Base-by-base conservation (phyloP, 2,113 vertebrate genomes). In the Brachionichthys hirsutus region DNA sequence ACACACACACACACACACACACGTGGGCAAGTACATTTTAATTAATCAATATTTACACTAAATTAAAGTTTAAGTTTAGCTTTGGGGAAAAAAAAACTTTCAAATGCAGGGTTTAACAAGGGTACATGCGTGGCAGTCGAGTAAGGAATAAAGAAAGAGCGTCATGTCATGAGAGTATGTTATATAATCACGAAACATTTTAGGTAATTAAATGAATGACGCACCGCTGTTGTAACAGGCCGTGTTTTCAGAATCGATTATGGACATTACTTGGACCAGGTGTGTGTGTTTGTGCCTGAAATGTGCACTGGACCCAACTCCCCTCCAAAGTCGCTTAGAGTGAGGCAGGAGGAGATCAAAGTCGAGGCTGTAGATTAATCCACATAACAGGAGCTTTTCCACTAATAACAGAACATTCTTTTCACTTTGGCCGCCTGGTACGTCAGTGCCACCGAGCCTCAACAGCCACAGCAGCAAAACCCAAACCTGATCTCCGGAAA, bases 361-460 rank as follows among this genome's bases (percentile, higher is more conserved):
- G 87, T 80, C 66, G 57, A 81, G 85, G 80, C 85, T 78, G 78
- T 70, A 78, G 81, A 87, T 87, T 86, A 87, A 86, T 85, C 83
- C 85, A 71, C 80, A 82, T 83, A 81, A 82, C 67, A 78, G 68
- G 66, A 81, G 77, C 70, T 85, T 83, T 86, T 78, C 63, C 69
- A 80, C 81, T 77, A 80, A 85, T 76, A 84, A 76, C 78, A 78
- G 77, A 79, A 82, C 75, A 85, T 87, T 85, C 85, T 78, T 84
- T 77, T 82, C 74, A 58, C 56, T 76, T 42, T 68, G 53, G 50
- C 62, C 53, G 70, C 62, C 61, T 70, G 62, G 78, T 77, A 81
- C 65, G 19, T 77, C 77, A 69, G 61, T 44, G 70, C 76, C 70
- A 67, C 65, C 40, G 16, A 74, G 66, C 45, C 5, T 54, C 53